phyloP scores from a whole-genome alignment of 1,140 invertebrate species.

The Vanessa atalanta region DNA sequence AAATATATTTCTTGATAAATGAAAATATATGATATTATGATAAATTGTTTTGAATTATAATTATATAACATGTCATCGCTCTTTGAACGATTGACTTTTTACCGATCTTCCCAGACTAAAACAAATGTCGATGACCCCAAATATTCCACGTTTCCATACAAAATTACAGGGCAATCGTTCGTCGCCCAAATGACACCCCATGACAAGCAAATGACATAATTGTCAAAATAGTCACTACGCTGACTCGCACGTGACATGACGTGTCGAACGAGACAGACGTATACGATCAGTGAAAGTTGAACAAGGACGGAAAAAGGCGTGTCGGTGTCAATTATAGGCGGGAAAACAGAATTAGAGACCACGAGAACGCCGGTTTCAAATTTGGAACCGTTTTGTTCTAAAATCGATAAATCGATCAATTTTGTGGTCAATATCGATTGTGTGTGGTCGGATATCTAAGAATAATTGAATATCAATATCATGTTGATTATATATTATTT shows the following conservation, averaged over 20 bases:
- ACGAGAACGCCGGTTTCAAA: slow-evolving; percentile 69
- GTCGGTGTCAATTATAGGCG: slow-evolving; percentile 79
- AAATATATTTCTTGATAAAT: too few species aligned
- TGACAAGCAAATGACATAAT: slow-evolving; percentile 80
- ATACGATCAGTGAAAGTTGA: slow-evolving; percentile 24
- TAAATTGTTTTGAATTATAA: neutral
- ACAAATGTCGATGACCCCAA: slow-evolving; percentile 69
- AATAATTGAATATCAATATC: slow-evolving; percentile 76
- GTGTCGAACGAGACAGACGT: slow-evolving; percentile 50
- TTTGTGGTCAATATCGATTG: slow-evolving; percentile 67
- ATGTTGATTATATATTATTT: slow-evolving; percentile 67
- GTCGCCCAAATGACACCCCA: slow-evolving; percentile 78
- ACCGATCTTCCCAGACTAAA: slow-evolving; percentile 72
- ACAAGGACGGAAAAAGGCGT: slow-evolving; percentile 58
- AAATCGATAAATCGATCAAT: slow-evolving; percentile 77
- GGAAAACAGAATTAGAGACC: slow-evolving; percentile 78
- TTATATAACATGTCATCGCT: neutral
- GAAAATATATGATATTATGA: neutral
- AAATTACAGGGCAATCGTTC: slow-evolving; percentile 77
- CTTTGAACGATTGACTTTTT: neutral
- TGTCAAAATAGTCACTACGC: slow-evolving; percentile 77
- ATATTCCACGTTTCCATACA: slow-evolving; percentile 72
- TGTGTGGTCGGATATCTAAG: slow-evolving; percentile 75
- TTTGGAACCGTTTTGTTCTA: slow-evolving; percentile 77
- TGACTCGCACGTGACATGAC: slow-evolving; percentile 76